Conservation (phyloP, 2,797 vertebrate species). For the Carduelis carduelis region DNA sequence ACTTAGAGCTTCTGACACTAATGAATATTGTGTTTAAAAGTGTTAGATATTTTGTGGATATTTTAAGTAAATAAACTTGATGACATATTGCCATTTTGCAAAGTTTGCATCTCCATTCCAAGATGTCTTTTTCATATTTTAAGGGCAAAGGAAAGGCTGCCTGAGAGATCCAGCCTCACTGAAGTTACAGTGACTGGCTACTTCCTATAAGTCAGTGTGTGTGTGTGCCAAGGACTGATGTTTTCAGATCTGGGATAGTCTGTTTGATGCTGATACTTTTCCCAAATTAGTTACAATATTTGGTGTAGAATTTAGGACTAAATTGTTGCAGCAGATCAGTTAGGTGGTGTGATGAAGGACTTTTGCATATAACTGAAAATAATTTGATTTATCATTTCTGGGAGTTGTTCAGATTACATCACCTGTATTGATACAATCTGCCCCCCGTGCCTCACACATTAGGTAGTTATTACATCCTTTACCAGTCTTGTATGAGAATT, state of each 20-base stretch:
- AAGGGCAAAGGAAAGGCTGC: neutral
- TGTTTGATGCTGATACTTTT: neutral
- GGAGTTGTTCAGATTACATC: neutral
- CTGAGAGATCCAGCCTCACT: neutral
- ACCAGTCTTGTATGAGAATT: neutral
- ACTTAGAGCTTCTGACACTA: neutral
- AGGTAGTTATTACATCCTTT: neutral
- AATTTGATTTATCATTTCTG: neutral
- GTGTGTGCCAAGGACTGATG: neutral
- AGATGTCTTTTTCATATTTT: neutral
- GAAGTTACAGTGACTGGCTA: neutral
- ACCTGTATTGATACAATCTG: neutral
- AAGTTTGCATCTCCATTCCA: neutral
- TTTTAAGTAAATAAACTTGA: neutral
- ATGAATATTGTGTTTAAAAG: neutral
- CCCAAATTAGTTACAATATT: neutral
- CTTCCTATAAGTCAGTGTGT: neutral
- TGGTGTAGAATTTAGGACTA: neutral
- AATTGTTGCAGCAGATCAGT: neutral
- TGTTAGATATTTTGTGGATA: neutral
- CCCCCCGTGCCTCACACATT: neutral
- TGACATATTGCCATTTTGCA: neutral
- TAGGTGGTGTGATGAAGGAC: neutral
- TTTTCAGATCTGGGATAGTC: neutral
- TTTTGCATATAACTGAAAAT: neutral